phyloP scores from a whole-genome alignment of 2,797 vertebrate species.

The Leptodactylus fallax region DNA sequence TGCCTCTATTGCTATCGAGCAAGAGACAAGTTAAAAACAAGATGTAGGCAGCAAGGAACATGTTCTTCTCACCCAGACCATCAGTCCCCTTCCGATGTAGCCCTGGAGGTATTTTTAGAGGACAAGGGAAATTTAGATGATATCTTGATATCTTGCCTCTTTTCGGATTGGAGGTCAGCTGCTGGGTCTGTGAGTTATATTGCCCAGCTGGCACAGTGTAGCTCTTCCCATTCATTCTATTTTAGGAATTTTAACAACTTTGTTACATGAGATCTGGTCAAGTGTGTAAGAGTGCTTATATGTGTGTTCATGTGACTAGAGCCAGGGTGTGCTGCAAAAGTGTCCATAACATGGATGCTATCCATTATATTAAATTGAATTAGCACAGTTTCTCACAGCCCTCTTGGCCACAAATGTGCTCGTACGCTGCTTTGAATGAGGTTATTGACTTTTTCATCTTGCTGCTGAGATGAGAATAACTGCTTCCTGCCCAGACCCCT shows the following conservation, averaged over 20 bases:
- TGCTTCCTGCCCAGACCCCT: too few relatives aligned
- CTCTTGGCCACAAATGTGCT: neutral
- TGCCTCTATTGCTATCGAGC: neutral
- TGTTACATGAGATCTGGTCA: neutral
- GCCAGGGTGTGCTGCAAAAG: neutral
- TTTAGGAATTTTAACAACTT: neutral
- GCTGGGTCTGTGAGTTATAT: neutral
- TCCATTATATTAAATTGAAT: neutral
- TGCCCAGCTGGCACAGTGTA: too few relatives aligned
- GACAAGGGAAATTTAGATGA: neutral
- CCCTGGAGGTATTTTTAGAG: conserved; percentile 10
- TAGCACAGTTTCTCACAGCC: neutral
- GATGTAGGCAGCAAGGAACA: neutral
- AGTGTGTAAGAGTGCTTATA: neutral
- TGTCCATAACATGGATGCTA: neutral
- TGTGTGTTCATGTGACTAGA: neutral
- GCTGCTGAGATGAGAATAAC: too few relatives aligned
- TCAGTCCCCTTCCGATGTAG: neutral
- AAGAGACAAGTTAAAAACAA: neutral
- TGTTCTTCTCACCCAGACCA: neutral
- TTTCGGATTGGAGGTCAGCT: conserved; percentile 28
- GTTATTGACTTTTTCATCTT: too few relatives aligned
- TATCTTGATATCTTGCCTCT: neutral
- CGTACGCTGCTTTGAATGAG: too few relatives aligned
- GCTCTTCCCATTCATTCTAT: conserved; percentile 20